Conservation (phyloP, 1,140 invertebrate genomes). For the Lethrus apterus region DNA sequence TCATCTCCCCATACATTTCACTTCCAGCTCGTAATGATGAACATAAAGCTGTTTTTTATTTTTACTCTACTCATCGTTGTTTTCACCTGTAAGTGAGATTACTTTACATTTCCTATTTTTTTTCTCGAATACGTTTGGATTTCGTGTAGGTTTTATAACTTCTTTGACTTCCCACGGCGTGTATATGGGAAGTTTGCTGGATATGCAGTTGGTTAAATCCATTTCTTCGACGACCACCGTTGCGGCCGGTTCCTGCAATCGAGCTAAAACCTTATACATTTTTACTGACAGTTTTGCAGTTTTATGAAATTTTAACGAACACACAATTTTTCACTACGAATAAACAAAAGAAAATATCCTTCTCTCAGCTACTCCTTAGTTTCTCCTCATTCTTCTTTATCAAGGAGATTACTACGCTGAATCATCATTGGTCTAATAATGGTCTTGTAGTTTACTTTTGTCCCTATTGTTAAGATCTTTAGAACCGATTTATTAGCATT, state of each 20-base stretch:
- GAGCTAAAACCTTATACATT: slow-evolving; percentile 29
- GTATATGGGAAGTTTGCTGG: slow-evolving; percentile 50
- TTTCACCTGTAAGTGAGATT: slow-evolving; percentile 19
- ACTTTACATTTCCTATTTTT: slow-evolving; percentile 25
- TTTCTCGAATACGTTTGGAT: slow-evolving; percentile 28
- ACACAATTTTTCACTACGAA: too few species aligned
- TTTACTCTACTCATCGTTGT: slow-evolving; percentile 27
- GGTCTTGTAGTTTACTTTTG: too few species aligned
- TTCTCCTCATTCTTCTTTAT: too few species aligned
- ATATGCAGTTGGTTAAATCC: slow-evolving; percentile 37
- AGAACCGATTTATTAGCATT: too few species aligned
- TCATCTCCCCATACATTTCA: neutral
- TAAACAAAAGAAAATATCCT: too few species aligned
- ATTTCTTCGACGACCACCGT: slow-evolving; percentile 29
- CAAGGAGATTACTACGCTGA: too few species aligned
- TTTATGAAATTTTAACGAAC: too few species aligned
- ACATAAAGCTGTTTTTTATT: slow-evolving; percentile 31
- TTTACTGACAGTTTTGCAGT: too few species aligned
- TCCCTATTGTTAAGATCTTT: too few species aligned
- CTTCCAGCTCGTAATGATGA: slow-evolving; percentile 1
- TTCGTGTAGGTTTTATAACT: slow-evolving; percentile 2
- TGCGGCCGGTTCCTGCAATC: slow-evolving; percentile 29
- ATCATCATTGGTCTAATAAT: too few species aligned
- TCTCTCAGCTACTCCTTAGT: too few species aligned
- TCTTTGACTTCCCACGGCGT: slow-evolving; percentile 31